Percentiles rank a stretch among this genome's conserved stretches.
Conservation (phyloP, 2,888 invertebrate genomes). For the Acleris laterana region DNA sequence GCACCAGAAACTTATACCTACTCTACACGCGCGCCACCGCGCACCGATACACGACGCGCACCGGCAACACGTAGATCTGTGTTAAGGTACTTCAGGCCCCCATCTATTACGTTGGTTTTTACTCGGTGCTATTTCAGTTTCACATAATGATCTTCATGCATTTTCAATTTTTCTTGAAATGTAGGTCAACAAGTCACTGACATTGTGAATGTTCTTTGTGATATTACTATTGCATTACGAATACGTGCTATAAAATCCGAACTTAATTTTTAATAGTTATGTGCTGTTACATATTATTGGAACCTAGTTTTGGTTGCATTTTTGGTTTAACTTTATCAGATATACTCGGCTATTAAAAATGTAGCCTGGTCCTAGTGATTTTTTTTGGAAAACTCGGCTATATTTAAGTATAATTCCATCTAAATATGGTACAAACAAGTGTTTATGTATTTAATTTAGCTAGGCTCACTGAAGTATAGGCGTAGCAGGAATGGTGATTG, state of each 20-base stretch:
- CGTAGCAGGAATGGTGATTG: too few species aligned
- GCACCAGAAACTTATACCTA: too few species aligned
- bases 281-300: slow-evolving; percentile 16
- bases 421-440: slow-evolving; percentile 71
- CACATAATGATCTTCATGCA: slow-evolving; percentile 26
- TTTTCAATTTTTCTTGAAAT: slow-evolving; percentile 15
- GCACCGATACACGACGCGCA: slow-evolving; percentile 31
- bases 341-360: neutral
- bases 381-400: neutral
- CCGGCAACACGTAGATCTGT: slow-evolving; percentile 66
- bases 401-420: slow-evolving; percentile 52
- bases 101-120: slow-evolving; percentile 55
- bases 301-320: slow-evolving; percentile 21
- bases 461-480: slow-evolving; percentile 58
- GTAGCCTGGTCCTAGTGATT: neutral
- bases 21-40: too few species aligned
- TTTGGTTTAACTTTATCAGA: slow-evolving; percentile 1
- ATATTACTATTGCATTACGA: slow-evolving; percentile 51
- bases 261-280: slow-evolving; percentile 38
- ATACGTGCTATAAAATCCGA: slow-evolving; percentile 11
- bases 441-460: slow-evolving; percentile 69
- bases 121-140: slow-evolving; percentile 74
- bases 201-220: slow-evolving; percentile 49
- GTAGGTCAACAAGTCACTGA: slow-evolving; percentile 37
- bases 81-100: slow-evolving; percentile 30